Evolutionary conservation across 2,888 invertebrate species (phyloP), one percentile per base, ranked within the genome.

Genomic region (Drosophila rellima): DNA sequence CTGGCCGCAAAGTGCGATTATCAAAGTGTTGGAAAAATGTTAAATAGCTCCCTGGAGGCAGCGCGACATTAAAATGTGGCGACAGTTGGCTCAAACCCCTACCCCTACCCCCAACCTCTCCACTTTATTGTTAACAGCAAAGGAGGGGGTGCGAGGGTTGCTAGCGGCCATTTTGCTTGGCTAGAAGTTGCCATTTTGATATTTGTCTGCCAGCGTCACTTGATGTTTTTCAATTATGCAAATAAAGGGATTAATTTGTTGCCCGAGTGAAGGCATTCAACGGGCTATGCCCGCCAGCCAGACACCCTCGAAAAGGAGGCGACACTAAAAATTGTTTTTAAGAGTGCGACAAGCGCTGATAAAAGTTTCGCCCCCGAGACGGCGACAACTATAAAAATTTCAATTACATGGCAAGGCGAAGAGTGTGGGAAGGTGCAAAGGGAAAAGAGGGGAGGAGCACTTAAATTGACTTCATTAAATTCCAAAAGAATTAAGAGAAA

Each of bases 191-290:
- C 63, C 66, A 76, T 64, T 80, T 79, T 80, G 73, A 85, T 78
- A 78, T 85, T 86, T 81, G 77, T 78, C 79, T 84, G 77, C 63
- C 79, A 76, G 76, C 75, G 68, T 73, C 80, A 70, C 66, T 76
- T 87, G 82, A 79, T 89, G 80, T 88, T 88, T 88, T 90, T 86
- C 89, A 90, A 86, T 90, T 90, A 90, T 90, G 90, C 90, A 90
- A 90, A 90, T 90, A 83, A 84, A 82, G 86, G 90, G 84, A 88
- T 90, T 86, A 90, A 88, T 80, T 85, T 85, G 82, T 79, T 80
- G 82, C 80, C 71, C 60, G 68, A 63, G 60, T 71, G 59, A 48
- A 55, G 47, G 40, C 45, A 31, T 15, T 59, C n/a, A 20, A 42
- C 48, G 50, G 23, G 42, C 33, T 2, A 23, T 26, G 42, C 54